Evolutionary conservation across 2,797 vertebrate genomes (phyloP).

Genomic region (Sebastes jordani): DNA sequence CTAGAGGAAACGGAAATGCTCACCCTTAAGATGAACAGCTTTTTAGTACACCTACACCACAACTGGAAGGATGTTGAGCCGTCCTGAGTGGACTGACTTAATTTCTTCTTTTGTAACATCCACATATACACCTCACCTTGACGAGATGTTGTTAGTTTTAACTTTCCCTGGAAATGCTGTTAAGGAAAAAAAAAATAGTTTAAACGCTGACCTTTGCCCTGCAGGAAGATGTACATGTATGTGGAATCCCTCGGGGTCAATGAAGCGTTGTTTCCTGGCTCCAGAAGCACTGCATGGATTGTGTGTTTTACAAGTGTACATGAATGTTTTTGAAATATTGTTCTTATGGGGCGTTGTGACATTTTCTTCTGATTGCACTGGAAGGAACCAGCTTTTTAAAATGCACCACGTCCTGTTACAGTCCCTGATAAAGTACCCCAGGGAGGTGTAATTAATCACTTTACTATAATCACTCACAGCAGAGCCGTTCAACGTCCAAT

Average conservation of each 20-base stretch:
- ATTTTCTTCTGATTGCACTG: conserved; percentile 47
- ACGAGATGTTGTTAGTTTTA: conserved; percentile 19
- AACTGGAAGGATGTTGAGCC: not conserved
- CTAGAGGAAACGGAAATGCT: conserved; percentile 2
- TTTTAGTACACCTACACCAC: not conserved
- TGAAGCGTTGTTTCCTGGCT: conserved; percentile 34
- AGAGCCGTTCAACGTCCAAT: not conserved
- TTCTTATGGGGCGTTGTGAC: conserved; percentile 33
- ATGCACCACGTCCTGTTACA: conserved; percentile 35
- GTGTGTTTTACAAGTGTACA: conserved; percentile 45
- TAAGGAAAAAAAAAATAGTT: not conserved
- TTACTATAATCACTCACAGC: not conserved
- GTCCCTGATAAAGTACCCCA: conserved; percentile 4
- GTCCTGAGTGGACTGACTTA: conserved; percentile 14
- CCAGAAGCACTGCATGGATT: conserved; percentile 69
- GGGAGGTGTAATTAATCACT: conserved; percentile 12
- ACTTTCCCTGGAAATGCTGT: conserved; percentile 33
- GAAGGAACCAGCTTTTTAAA: conserved; percentile 47
- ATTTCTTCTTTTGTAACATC: conserved; percentile 4
- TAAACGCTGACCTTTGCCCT: conserved; percentile 44
- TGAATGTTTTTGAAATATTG: conserved; percentile 50
- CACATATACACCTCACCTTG: conserved; percentile 4
- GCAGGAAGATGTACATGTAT: conserved; percentile 38
- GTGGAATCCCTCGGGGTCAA: conserved; percentile 20
- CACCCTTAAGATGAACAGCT: not conserved